These are phyloP conservation scores for Lepidiolamprologus cunningtoni DNA, from an alignment of 2,113 vertebrate genomes.

Conservation along the genomic window DNA sequence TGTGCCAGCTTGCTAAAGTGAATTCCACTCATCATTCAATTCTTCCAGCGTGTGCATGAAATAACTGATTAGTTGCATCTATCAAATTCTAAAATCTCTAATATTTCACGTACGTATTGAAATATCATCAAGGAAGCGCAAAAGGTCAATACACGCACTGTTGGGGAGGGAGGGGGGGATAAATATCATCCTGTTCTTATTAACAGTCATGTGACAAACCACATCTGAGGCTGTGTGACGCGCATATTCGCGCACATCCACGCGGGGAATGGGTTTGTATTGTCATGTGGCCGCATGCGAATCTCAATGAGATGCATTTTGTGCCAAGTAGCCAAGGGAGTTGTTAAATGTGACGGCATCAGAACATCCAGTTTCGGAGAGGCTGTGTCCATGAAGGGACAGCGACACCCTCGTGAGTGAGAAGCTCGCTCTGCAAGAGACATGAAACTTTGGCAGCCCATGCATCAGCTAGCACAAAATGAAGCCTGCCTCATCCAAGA, in stretches of 20 bases:
- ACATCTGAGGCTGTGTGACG: neutral
- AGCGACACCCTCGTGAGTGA: slow-evolving; percentile 12
- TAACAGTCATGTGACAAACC: neutral
- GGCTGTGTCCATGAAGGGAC: slow-evolving; percentile 6
- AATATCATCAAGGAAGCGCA: neutral
- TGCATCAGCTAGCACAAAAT: slow-evolving; percentile 46
- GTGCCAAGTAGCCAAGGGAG: neutral
- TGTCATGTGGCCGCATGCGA: neutral
- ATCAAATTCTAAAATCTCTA: neutral
- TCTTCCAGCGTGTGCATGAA: neutral
- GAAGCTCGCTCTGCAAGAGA: slow-evolving; percentile 20
- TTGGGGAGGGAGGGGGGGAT: neutral
- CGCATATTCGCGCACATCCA: neutral
- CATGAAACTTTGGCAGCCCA: slow-evolving; percentile 13
- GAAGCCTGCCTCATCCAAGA: slow-evolving; percentile 47
- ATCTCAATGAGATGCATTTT: neutral
- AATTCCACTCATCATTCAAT: neutral
- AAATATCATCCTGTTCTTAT: neutral
- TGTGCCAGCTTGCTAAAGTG: neutral
- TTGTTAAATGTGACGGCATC: slow-evolving; percentile 41
- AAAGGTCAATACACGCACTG: neutral
- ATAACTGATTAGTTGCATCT: slow-evolving; percentile 9
- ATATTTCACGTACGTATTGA: neutral
- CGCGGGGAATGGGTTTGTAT: neutral
- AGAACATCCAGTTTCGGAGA: slow-evolving; percentile 21